Conservation (phyloP, 1,140 invertebrate species). For the Drosophila leontia region DNA sequence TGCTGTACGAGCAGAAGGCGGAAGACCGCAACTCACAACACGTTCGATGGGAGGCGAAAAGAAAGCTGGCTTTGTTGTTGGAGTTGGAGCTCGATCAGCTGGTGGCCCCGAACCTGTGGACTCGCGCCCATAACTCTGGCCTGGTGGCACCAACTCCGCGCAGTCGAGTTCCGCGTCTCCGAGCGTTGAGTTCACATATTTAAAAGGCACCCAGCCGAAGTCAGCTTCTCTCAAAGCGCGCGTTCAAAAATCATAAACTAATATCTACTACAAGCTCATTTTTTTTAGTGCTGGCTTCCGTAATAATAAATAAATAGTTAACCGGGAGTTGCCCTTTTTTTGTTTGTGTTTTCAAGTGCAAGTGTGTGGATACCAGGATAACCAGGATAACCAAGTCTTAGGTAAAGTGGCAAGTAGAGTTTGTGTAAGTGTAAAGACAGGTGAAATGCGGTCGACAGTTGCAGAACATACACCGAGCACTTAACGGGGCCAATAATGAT, state of each 20-base stretch:
- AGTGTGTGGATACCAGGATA: slow-evolving; percentile 12
- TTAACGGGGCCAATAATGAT: slow-evolving; percentile 50
- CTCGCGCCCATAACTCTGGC: slow-evolving; percentile 81
- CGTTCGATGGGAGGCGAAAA: slow-evolving; percentile 62
- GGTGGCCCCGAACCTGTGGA: slow-evolving; percentile 25
- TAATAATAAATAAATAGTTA: background rate
- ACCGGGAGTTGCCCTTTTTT: slow-evolving; percentile 5
- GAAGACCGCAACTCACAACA: slow-evolving; percentile 25
- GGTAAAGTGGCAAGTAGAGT: slow-evolving; percentile 6
- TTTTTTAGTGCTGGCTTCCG: slow-evolving; percentile 6
- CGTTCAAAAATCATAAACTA: background rate
- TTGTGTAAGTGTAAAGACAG: background rate
- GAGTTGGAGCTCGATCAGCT: slow-evolving; percentile 24
- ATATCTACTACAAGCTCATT: background rate
- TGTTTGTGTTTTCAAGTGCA: slow-evolving; percentile 11
- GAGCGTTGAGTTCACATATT: slow-evolving; percentile 67
- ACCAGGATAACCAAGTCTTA: slow-evolving; percentile 2
- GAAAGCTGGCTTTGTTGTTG: slow-evolving; percentile 56
- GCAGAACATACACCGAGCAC: slow-evolving; percentile 21
- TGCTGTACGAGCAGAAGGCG: background rate
- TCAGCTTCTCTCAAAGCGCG: slow-evolving; percentile 42
- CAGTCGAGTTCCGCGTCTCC: slow-evolving; percentile 77
- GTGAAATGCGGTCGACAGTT: slow-evolving; percentile 39
- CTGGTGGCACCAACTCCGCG: slow-evolving; percentile 54
- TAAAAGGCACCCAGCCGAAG: slow-evolving; percentile 15